Conservation (phyloP, 2,113 vertebrate species). For the Camelus bactrianus region DNA sequence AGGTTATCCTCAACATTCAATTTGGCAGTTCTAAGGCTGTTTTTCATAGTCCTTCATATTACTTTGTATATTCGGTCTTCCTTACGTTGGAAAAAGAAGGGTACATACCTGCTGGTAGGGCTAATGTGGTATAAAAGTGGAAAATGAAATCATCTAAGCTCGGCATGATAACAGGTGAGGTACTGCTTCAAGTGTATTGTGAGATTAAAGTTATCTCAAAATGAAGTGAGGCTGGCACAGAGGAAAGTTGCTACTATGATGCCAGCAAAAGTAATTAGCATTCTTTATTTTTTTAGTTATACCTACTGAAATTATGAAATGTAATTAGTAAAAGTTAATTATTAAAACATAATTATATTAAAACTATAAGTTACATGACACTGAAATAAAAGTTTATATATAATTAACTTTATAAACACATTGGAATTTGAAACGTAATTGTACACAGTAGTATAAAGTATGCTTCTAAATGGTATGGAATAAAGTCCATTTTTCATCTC, state of each 20-base stretch:
- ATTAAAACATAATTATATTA: not conserved
- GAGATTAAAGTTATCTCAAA: not conserved
- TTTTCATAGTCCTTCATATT: not conserved
- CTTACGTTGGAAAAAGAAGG: not conserved
- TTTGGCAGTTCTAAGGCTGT: not conserved
- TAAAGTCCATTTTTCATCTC: not conserved
- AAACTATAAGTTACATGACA: not conserved
- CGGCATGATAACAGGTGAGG: not conserved
- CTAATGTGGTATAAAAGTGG: not conserved
- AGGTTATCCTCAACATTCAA: slow-evolving; percentile 60
- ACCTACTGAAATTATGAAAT: not conserved
- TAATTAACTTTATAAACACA: not conserved
- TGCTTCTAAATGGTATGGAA: not conserved
- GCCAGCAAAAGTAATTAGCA: not conserved
- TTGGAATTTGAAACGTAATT: slow-evolving; percentile 6
- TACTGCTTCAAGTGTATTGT: not conserved
- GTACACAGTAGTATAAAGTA: not conserved
- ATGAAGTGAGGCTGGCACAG: not conserved
- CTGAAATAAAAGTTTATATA: not conserved
- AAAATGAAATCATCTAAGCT: not conserved
- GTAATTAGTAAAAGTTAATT: not conserved
- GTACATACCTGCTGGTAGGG: not conserved
- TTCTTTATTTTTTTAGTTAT: not conserved
- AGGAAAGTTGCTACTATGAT: not conserved
- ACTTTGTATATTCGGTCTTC: slow-evolving; percentile 9